Percentiles rank a stretch among this genome's conserved stretches.
phyloP scores from a whole-genome alignment of 2,113 vertebrate species.

The Oceanites oceanicus region DNA sequence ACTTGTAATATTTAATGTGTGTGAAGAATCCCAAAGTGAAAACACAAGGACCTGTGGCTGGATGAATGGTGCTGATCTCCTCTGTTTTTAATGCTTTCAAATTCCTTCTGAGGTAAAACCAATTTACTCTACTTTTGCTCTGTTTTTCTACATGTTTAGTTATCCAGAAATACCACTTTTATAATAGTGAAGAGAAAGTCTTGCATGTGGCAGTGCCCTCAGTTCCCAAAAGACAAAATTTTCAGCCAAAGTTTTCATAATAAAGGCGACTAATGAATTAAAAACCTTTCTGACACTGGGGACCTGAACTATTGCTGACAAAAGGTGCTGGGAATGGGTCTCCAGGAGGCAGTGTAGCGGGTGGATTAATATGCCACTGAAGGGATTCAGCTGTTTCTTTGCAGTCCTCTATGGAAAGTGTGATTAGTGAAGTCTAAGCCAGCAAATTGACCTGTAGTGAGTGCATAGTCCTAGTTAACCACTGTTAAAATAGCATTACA shows the following conservation, averaged over 20 bases:
- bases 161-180: background rate
- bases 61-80: background rate
- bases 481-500: background rate
- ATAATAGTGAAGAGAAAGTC: background rate
- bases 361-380: background rate
- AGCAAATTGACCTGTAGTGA: background rate
- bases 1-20: background rate
- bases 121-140: background rate
- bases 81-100: background rate
- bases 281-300: background rate
- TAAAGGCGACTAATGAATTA: background rate
- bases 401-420: background rate
- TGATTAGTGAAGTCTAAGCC: background rate
- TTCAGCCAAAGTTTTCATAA: background rate
- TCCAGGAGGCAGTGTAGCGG: background rate
- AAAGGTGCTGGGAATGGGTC: background rate
- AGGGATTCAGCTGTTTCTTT: background rate
- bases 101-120: background rate
- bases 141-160: background rate
- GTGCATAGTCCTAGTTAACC: background rate
- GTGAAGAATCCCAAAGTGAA: background rate
- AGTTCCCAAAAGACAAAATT: background rate
- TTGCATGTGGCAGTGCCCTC: background rate
- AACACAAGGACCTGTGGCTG: background rate
- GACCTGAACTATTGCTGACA: background rate